A percentile compares a stretch with the other conserved stretches of the same genome.
These are phyloP conservation scores for Maniola jurtina DNA, from an alignment of 1,140 invertebrate species.

Conservation along the genomic window DNA sequence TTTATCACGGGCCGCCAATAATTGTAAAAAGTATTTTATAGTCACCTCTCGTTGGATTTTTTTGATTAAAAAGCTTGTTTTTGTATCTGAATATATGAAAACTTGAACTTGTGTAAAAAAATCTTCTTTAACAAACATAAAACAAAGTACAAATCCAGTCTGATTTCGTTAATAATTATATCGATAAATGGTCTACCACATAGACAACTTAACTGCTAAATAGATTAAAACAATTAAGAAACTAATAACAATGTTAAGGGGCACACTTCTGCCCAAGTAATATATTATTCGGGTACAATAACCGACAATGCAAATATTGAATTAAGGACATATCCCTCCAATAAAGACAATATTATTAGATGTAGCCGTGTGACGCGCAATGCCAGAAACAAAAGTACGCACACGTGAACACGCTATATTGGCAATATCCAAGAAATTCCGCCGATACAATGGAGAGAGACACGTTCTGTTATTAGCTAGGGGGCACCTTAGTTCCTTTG, in stretches of 20 bases:
- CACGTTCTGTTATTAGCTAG: conserved; percentile 72
- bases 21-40: conserved; percentile 41
- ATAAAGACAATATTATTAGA: conserved; percentile 40
- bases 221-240: neutral
- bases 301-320: conserved; percentile 30
- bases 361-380: conserved; percentile 33
- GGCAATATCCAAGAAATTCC: conserved; percentile 76
- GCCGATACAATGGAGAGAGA: conserved; percentile 66
- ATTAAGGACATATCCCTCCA: conserved; percentile 29
- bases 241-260: neutral
- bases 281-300: conserved; percentile 9
- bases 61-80: neutral
- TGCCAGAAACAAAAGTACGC: conserved; percentile 69
- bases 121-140: no score
- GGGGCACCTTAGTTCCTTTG: conserved; percentile 58
- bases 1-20: conserved; percentile 33
- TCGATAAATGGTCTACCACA: no score
- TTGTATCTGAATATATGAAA: neutral
- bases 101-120: no score
- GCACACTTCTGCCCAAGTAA: neutral
- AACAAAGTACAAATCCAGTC: no score
- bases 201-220: neutral
- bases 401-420: conserved; percentile 71
- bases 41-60: neutral
- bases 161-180: no score